These are phyloP conservation scores for Apodemus speciosus DNA, from an alignment of 2,113 vertebrate genomes.

Conservation along the genomic window DNA sequence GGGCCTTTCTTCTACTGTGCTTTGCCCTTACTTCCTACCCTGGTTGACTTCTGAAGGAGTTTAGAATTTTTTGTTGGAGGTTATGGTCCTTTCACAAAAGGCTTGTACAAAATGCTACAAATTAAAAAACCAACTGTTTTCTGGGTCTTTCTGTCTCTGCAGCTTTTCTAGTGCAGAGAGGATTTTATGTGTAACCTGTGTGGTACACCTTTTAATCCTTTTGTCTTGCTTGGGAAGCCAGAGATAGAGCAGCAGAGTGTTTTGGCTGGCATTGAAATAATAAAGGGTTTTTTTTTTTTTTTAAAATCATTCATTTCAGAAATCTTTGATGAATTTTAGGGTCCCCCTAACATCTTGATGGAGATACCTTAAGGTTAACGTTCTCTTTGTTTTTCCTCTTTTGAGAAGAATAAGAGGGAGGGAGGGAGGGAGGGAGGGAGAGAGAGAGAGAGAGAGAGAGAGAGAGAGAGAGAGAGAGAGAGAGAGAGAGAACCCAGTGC, in stretches of 20 bases:
- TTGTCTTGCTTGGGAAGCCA: not conserved
- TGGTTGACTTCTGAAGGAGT: not conserved
- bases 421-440: not conserved
- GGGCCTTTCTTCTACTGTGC: not conserved
- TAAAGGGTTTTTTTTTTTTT: no score
- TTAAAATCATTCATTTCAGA: slow-evolving; percentile 30
- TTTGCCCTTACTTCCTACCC: not conserved
- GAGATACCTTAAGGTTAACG: not conserved
- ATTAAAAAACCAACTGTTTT: not conserved
- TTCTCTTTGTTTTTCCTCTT: not conserved
- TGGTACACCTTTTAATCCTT: not conserved
- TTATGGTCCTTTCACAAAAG: slow-evolving; percentile 40
- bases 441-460: no score
- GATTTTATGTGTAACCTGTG: no score
- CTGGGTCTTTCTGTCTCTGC: not conserved
- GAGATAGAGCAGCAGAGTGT: not conserved
- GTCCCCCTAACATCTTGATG: not conserved
- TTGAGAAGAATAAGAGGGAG: not conserved
- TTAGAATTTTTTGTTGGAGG: slow-evolving; percentile 29
- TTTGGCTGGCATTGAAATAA: not conserved
- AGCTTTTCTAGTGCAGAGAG: not conserved
- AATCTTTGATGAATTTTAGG: slow-evolving; percentile 36
- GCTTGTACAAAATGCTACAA: slow-evolving; percentile 5
- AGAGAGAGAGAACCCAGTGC: rapidly evolving
- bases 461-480: not conserved